These are phyloP conservation scores for Planococcus citri DNA, from an alignment of 1,140 invertebrate species.

Conservation along the genomic window DNA sequence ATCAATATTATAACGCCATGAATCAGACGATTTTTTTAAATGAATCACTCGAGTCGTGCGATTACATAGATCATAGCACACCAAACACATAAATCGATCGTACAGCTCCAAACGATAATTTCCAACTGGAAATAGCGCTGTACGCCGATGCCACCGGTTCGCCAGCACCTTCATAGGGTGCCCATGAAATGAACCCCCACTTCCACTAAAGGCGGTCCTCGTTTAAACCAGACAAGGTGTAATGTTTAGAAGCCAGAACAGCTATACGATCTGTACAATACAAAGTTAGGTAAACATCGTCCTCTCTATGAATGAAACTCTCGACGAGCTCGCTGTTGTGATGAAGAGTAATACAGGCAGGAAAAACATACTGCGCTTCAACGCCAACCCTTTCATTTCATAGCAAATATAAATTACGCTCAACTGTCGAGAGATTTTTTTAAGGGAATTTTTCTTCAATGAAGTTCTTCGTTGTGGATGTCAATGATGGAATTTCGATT, in stretches of 20 bases:
- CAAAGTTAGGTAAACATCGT: not conserved
- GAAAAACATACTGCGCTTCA: not conserved
- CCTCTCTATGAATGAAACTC: not conserved
- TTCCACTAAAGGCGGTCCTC: conserved; percentile 16
- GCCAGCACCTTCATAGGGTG: not conserved
- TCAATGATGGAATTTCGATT: no score
- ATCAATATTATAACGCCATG: no score
- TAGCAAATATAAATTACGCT: no score
- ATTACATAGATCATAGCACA: no score
- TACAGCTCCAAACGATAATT: not conserved
- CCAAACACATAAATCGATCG: not conserved
- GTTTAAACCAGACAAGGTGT: not conserved
- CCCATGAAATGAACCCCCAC: conserved; percentile 8
- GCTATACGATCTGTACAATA: not conserved
- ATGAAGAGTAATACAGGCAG: not conserved
- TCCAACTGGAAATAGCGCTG: conserved; percentile 3
- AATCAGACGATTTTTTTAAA: no score
- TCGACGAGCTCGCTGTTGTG: not conserved
- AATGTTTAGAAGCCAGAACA: not conserved
- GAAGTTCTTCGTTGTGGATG: no score
- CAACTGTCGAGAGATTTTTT: no score
- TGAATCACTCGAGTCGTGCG: no score
- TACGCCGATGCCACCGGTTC: conserved; percentile 5
- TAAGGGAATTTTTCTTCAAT: no score
- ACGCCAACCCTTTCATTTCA: not conserved